Evolutionary conservation across 2,113 vertebrate species (phyloP).

Genomic region (Lontra canadensis): DNA sequence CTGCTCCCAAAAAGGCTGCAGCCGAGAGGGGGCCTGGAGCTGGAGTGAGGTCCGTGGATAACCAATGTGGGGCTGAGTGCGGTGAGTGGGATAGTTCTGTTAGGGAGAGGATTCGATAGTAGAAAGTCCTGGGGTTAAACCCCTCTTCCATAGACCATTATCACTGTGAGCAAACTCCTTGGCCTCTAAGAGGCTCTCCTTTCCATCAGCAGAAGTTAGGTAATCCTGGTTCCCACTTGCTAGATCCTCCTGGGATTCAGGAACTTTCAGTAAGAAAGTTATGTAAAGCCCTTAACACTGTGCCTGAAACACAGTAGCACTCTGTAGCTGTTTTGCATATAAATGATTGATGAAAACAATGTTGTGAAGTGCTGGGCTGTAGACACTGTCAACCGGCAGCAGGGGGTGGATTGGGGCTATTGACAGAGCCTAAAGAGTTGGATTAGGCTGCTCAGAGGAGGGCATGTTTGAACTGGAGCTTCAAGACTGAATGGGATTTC

Average conservation of each 20-base stretch:
- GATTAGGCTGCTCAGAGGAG: neutral
- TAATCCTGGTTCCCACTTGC: neutral
- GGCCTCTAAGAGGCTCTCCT: neutral
- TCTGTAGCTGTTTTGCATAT: neutral
- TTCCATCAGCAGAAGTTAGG: neutral
- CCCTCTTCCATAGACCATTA: neutral
- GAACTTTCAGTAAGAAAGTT: neutral
- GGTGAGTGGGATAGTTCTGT: neutral
- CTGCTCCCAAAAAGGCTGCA: neutral
- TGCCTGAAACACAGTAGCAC: neutral
- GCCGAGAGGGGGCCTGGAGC: rapidly evolving
- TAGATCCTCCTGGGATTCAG: neutral
- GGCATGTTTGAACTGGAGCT: neutral
- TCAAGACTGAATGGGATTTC: neutral
- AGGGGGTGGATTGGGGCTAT: neutral
- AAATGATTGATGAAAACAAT: neutral
- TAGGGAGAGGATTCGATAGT: neutral
- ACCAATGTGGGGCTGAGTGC: neutral
- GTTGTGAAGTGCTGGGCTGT: neutral
- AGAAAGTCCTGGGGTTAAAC: neutral
- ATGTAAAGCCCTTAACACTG: neutral
- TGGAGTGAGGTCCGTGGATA: neutral
- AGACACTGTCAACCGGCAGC: neutral
- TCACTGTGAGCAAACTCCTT: neutral
- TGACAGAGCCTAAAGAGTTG: neutral